A percentile compares a stretch with the other conserved stretches of the same genome.
Conservation (phyloP, 2,888 invertebrate species). For the Branchellion lobata region DNA sequence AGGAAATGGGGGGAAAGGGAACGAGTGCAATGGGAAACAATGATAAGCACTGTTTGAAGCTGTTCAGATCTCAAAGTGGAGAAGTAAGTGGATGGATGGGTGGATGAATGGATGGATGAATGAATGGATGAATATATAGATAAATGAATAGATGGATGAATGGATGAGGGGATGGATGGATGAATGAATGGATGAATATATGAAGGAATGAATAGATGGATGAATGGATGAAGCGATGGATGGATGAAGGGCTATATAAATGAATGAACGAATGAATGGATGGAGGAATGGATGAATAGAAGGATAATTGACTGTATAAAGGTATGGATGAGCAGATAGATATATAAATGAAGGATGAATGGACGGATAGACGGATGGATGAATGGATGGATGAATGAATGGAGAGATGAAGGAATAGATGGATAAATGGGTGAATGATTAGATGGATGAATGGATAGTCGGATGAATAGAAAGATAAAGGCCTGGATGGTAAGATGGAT, state of each 20-base stretch:
- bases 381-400: constrained; percentile 43
- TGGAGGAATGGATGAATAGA: not conserved
- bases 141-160: not conserved
- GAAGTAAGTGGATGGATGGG: constrained; percentile 40
- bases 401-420: constrained; percentile 12
- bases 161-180: not conserved
- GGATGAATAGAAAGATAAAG: not conserved
- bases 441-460: not conserved
- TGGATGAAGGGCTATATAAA: no score
- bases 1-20: not conserved
- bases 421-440: not conserved
- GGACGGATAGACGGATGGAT: not conserved
- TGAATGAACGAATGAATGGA: not conserved
- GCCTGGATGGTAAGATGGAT: no score
- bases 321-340: not conserved
- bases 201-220: no score
- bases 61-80: not conserved
- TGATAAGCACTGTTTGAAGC: not conserved
- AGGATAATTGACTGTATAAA: not conserved
- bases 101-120: constrained; percentile 43
- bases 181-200: not conserved
- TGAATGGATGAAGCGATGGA: no score
- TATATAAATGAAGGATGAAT: not conserved
- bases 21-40: not conserved
- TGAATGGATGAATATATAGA: constrained; percentile 40